Percentiles rank a stretch among this genome's conserved stretches.
These are phyloP conservation scores for Phyllotis vaccarum DNA, from an alignment of 2,797 vertebrate genomes.

Conservation along the genomic window DNA sequence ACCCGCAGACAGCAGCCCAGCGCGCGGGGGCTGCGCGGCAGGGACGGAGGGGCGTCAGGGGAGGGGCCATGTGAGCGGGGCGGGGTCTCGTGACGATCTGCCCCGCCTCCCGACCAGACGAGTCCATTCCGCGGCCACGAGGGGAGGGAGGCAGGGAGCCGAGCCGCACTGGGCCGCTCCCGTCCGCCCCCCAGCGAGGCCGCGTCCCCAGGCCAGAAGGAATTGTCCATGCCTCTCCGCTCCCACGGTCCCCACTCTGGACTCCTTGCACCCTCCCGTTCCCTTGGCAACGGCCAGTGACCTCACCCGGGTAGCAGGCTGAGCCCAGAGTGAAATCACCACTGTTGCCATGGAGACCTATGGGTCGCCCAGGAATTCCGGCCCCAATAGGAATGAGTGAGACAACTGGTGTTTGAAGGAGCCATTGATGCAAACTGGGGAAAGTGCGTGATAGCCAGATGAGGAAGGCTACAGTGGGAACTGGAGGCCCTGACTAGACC, in stretches of 20 bases:
- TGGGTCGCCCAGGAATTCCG: conserved; percentile 68
- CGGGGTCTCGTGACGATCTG: conserved; percentile 35
- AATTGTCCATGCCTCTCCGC: neutral
- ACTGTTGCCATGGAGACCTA: conserved; percentile 78
- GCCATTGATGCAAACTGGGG: neutral
- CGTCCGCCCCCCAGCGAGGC: neutral
- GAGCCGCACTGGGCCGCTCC: neutral
- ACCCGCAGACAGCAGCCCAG: conserved; percentile 90
- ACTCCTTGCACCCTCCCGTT: conserved; percentile 66
- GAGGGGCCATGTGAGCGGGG: conserved; percentile 87
- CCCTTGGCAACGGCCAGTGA: conserved; percentile 77
- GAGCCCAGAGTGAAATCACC: conserved; percentile 78
- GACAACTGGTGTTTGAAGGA: neutral
- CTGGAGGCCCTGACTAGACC: neutral
- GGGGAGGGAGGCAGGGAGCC: neutral
- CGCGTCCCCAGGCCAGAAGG: neutral
- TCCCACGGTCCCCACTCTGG: neutral
- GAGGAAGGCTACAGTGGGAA: neutral
- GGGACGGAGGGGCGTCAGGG: conserved; percentile 68
- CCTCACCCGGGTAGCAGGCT: conserved; percentile 71
- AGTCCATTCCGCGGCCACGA: conserved; percentile 55
- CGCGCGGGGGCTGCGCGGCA: conserved; percentile 85
- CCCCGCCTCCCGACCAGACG: conserved; percentile 34
- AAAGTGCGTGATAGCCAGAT: neutral
- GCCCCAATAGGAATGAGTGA: neutral